Conservation (phyloP, 2,888 invertebrate species). For the Anodontia alba region DNA sequence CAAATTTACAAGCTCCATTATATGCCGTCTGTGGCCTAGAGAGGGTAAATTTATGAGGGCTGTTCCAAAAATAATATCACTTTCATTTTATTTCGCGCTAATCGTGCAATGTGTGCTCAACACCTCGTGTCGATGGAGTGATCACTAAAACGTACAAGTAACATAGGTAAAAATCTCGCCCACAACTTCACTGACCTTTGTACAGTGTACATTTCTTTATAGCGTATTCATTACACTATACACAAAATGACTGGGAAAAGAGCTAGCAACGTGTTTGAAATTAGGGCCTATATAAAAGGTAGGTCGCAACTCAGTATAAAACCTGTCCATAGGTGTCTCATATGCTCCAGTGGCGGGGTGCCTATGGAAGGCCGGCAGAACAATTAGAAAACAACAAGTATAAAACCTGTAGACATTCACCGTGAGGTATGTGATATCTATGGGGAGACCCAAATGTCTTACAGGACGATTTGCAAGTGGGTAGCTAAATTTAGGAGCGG, state of each 20-base stretch:
- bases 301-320: slow-evolving; percentile 19
- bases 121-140: neutral
- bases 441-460: slow-evolving; percentile 15
- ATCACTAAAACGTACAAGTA: neutral
- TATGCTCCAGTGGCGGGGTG: neutral
- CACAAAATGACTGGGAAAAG: slow-evolving; percentile 5
- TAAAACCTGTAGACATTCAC: too few relatives aligned
- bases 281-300: slow-evolving; percentile 14
- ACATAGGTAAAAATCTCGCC: neutral
- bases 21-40: too few relatives aligned
- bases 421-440: slow-evolving; percentile 4
- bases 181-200: slow-evolving; percentile 9
- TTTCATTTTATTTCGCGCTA: neutral
- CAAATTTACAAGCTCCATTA: too few relatives aligned
- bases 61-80: too few relatives aligned
- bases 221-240: slow-evolving; percentile 22
- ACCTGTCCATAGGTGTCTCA: neutral
- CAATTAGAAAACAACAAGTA: slow-evolving; percentile 27
- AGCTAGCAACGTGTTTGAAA: slow-evolving; percentile 16
- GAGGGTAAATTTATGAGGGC: too few relatives aligned
- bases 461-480: too few relatives aligned
- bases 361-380: neutral
- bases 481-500: too few relatives aligned
- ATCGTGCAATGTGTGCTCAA: neutral
- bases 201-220: slow-evolving; percentile 7